Evolutionary conservation across 2,113 vertebrate species (phyloP).

Genomic region (Riparia riparia): DNA sequence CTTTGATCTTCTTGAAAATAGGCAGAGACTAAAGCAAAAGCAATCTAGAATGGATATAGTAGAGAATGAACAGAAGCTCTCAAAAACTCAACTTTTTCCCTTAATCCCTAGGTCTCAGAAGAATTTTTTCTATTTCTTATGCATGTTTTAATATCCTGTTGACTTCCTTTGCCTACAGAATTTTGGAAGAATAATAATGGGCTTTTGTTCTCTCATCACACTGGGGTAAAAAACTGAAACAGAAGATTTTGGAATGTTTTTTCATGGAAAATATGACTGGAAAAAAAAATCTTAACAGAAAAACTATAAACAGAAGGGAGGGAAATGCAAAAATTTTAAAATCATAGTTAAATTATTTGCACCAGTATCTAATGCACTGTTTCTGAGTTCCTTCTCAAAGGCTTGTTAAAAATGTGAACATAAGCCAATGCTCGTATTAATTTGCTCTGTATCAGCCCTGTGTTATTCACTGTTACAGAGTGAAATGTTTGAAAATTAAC

Average conservation of each 20-base stretch:
- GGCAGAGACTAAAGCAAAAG: not conserved
- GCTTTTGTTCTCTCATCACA: not conserved
- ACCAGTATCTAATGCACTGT: accelerated
- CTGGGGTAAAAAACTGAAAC: not conserved
- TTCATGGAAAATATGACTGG: not conserved
- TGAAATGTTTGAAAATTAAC: not conserved
- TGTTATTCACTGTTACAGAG: not conserved
- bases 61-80: not conserved
- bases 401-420: not conserved
- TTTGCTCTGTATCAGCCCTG: accelerated
- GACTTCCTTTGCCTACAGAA: not conserved
- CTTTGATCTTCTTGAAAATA: not conserved
- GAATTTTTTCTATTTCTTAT: not conserved
- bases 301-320: not conserved
- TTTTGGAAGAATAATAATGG: not conserved
- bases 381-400: not conserved
- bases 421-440: not conserved
- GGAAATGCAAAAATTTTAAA: not conserved
- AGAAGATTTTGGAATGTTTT: not conserved
- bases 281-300: not conserved
- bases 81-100: not conserved
- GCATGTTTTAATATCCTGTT: not conserved
- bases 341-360: not conserved
- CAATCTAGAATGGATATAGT: not conserved
- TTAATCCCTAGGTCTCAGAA: not conserved